Percentiles rank a stretch among this genome's conserved stretches.
Evolutionary conservation across 2,113 vertebrate species (phyloP).

Genomic region (Vimba vimba): DNA sequence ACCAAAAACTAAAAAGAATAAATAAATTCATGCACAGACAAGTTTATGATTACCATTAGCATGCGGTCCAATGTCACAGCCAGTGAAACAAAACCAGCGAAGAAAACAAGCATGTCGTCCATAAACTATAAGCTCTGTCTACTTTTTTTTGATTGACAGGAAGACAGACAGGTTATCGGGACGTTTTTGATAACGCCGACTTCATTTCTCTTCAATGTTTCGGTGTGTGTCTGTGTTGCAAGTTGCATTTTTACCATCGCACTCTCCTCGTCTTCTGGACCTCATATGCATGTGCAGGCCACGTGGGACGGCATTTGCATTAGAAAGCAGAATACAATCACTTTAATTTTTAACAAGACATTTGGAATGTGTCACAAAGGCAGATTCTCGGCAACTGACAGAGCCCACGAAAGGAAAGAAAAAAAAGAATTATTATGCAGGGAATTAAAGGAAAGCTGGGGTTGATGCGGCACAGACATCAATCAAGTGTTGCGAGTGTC

Average conservation of each 20-base stretch:
- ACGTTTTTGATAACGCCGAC: slow-evolving; percentile 39
- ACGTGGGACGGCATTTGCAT: slow-evolving; percentile 80
- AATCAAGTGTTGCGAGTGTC: slow-evolving; percentile 60
- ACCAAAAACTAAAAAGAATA: not conserved
- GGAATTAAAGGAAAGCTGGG: slow-evolving; percentile 61
- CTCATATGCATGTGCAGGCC: slow-evolving; percentile 72
- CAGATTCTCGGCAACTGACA: slow-evolving; percentile 69
- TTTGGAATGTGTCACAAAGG: slow-evolving; percentile 77
- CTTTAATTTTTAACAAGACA: slow-evolving; percentile 85
- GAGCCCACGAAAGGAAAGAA: slow-evolving; percentile 61
- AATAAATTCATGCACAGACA: not conserved
- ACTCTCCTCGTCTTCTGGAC: slow-evolving; percentile 67
- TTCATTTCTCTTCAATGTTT: slow-evolving; percentile 49
- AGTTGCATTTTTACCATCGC: slow-evolving; percentile 47
- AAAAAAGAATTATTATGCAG: slow-evolving; percentile 59
- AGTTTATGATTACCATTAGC: not conserved
- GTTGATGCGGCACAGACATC: slow-evolving; percentile 64
- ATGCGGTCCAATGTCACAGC: not conserved
- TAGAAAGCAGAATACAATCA: slow-evolving; percentile 69
- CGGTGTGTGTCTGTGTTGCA: slow-evolving; percentile 45
- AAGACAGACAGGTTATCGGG: slow-evolving; percentile 73
- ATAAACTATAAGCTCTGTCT: slow-evolving; percentile 45
- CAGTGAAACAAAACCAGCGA: not conserved
- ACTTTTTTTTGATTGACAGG: slow-evolving; percentile 72
- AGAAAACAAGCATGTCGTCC: not conserved